These are phyloP conservation scores for Spongia lamella DNA, from an alignment of 37 sponge, comb jelly and placozoan species.

Conservation along the genomic window DNA sequence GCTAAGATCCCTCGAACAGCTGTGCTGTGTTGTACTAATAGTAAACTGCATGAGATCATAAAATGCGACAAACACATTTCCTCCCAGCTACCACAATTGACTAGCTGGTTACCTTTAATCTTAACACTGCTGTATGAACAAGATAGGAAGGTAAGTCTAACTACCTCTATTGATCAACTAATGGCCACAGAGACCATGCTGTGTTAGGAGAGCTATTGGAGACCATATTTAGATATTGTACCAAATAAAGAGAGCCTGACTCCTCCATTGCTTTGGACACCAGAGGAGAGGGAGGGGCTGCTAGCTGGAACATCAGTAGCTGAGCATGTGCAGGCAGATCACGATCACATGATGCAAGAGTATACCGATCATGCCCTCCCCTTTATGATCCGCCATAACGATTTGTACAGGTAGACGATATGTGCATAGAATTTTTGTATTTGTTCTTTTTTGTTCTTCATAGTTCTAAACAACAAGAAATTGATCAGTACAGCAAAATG, in stretches of 20 bases:
- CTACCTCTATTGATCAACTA: no score
- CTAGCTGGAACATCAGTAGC: constrained; percentile 53
- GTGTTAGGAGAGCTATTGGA: constrained; percentile 49
- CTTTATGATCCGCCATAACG: constrained; percentile 57
- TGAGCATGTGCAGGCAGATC: constrained; percentile 35
- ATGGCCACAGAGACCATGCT: no score
- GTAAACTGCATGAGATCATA: background rate
- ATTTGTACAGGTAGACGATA: constrained; percentile 20
- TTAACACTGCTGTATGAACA: constrained; percentile 44
- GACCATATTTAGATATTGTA: constrained; percentile 59
- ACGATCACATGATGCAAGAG: constrained; percentile 42
- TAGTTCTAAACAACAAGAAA: constrained; percentile 21
- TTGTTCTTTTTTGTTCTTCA: background rate
- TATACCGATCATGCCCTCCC: constrained; percentile 41
- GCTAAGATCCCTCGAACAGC: constrained; percentile 58
- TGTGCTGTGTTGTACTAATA: constrained; percentile 46
- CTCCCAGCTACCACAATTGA: background rate
- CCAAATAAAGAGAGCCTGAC: constrained; percentile 30
- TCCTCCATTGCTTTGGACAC: constrained; percentile 66
- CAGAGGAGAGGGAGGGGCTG: constrained; percentile 32
- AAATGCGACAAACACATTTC: constrained; percentile 6
- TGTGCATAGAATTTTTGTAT: background rate
- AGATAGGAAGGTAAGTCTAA: constrained; percentile 21
- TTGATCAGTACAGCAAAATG: constrained; percentile 38
- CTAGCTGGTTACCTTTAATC: constrained; percentile 70